Evolutionary conservation across 2,888 invertebrate species (phyloP), one percentile per base, ranked within the genome.

Genomic region (Aleiodes testaceus): DNA sequence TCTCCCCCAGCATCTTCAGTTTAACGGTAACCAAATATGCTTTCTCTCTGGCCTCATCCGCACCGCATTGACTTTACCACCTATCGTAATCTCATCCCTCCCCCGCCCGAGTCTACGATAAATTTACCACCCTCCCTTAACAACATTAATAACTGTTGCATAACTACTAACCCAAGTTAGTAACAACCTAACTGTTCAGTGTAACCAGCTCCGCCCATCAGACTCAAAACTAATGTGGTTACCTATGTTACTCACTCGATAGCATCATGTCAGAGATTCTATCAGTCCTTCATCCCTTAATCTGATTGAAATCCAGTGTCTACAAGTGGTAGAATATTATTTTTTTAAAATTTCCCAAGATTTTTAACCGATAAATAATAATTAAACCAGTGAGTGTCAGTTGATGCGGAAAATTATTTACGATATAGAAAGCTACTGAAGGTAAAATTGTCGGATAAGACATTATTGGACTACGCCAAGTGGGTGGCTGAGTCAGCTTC

Each of bases 381-480:
- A 59, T 59, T 59, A 16, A 59, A 6, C 7, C 14, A 1, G 9
- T 9, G 18, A 42, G n/a, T 59, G 36, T 2, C 16, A 42, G 16
- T 16, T 16, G 59, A 59, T 59, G 59, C 59, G 59, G 42, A 59
- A 59, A 59, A 59, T 59, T 59, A 59, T 59, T 42, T 16, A 42
- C 16, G 59, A 42, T 59, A 59, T 59, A 59, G 59, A 55, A 36
- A 9, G n/a, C 49, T n/a, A 49, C 49, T 55, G 14, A 36, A 16
- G 55, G 30, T 18, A 66, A 49, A 66, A 52, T 66, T 36, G 66
- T 30, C 26, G 18, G 66, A 66, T 66, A 50, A 50, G 66, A 53
- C 52, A 52, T 66, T 74, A 52, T 66, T 52, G 71, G 53, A 72
- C 63, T 30, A 69, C 22, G 36, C 53, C 69, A 61, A 70, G 65